Conservation (phyloP, 2,888 invertebrate species). For the Unio pictorum region DNA sequence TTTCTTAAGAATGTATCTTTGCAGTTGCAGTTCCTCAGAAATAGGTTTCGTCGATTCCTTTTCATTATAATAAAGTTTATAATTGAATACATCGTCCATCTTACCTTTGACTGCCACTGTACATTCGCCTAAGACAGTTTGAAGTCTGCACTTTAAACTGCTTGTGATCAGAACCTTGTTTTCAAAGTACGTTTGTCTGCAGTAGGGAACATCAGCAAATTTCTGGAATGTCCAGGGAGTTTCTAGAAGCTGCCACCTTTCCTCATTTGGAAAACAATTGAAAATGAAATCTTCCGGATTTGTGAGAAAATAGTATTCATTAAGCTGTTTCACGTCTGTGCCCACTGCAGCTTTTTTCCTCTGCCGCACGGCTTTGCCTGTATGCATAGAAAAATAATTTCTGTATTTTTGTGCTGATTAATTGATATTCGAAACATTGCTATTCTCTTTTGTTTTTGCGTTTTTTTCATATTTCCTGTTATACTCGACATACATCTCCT, state of each 20-base stretch:
- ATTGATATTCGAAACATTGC: too few relatives aligned
- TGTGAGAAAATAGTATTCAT: conserved; percentile 32
- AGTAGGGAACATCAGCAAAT: conserved; percentile 27
- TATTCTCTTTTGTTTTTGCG: too few relatives aligned
- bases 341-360: conserved; percentile 22
- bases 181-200: conserved; percentile 14
- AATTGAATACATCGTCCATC: conserved; percentile 16
- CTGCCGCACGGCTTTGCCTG: conserved; percentile 23
- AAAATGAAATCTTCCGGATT: conserved; percentile 27
- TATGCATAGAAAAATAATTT: neutral
- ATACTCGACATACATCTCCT: too few relatives aligned
- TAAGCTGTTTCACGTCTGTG: conserved; percentile 9
- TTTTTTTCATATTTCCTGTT: too few relatives aligned
- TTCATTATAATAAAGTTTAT: conserved; percentile 37
- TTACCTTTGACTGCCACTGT: conserved; percentile 10
- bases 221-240: conserved; percentile 23
- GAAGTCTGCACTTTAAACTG: conserved; percentile 14
- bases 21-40: conserved; percentile 28
- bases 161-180: conserved; percentile 16
- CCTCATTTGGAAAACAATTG: conserved; percentile 15
- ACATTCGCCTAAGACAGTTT: conserved; percentile 18
- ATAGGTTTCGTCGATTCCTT: conserved; percentile 33
- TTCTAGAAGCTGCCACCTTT: conserved; percentile 21
- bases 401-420: too few relatives aligned
- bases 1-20: conserved; percentile 35